Evolutionary conservation across 2,888 invertebrate species (phyloP), one percentile per base, ranked within the genome.

Genomic region (Euphydryas editha): DNA sequence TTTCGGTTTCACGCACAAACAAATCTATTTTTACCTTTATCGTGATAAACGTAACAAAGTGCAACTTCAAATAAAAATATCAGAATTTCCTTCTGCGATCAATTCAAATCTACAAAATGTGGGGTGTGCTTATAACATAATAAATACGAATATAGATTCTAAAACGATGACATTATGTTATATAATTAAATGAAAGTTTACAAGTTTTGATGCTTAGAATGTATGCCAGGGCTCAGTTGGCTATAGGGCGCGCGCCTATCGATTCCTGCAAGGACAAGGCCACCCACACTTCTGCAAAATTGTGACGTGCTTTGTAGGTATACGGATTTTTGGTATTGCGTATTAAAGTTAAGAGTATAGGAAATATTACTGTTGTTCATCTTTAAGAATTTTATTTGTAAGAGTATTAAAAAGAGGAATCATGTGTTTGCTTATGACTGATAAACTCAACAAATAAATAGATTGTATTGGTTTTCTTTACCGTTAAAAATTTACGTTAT

Each of bases 251-350:
- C 85, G 87, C 88, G 90, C 85, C 83, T 81, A 90, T 90, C 85
- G 90, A 90, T 90, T 82, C 57, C 51, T 51, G 46, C 84, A 87
- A 87, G 89, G 88, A 81, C 90, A 90, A 90, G 89, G 90, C 80
- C 88, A 80, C 78, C 65, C 60, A 66, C 60, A 65, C 57, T 20
- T 44, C 59, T 36, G 56, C 39, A 37, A 42, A 64, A 71, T 44
- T 62, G 64, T 67, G 39, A 70, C 65, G 64, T 62, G 36, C 15
- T 30, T 47, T 20, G 13, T 30, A 30, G 30, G 30, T 24, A 51
- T 36, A 54, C 42, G 11, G 59, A 46, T 59, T 63, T 58, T 18
- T 58, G 30, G 24, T 18, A n/a, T 49, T n/a, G 1, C 8, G 30
- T 63, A 17, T 36, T n/a, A 36, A 57, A 21, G 20, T 24, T 57